Percentiles rank a stretch among this genome's conserved stretches.
Conservation (phyloP, 2,888 invertebrate species). For the Pediacus dermestoides region DNA sequence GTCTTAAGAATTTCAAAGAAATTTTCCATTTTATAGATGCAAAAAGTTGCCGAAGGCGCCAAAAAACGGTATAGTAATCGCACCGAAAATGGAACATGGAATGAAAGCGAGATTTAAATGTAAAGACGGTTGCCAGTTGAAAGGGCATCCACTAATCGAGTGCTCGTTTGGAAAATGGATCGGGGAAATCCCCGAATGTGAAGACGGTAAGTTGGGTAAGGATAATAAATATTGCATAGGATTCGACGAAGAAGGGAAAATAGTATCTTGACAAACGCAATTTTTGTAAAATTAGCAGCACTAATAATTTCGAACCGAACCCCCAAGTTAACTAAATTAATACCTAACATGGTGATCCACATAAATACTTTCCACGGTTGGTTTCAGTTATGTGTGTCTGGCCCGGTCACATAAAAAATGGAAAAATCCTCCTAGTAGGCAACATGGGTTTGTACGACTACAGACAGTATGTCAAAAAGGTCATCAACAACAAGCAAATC, state of each 20-base stretch:
- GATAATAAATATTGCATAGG: constrained; percentile 2
- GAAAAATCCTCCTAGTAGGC: constrained; percentile 87
- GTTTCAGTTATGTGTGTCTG: constrained; percentile 87
- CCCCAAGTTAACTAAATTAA: too few relatives aligned
- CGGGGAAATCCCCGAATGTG: constrained; percentile 81
- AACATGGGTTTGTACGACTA: constrained; percentile 97
- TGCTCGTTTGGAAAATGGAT: constrained; percentile 96
- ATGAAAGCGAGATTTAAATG: constrained; percentile 92
- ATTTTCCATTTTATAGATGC: constrained; percentile 33
- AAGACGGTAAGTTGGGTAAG: constrained; percentile 57
- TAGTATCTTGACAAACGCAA: too few relatives aligned
- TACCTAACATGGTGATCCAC: too few relatives aligned
- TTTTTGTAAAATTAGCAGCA: too few relatives aligned
- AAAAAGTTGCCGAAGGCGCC: constrained; percentile 58
- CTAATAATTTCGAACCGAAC: too few relatives aligned
- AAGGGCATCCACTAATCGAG: constrained; percentile 67
- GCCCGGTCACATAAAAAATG: constrained; percentile 84
- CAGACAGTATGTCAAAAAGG: constrained; percentile 86
- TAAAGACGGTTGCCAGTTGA: constrained; percentile 86
- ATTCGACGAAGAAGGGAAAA: too few relatives aligned
- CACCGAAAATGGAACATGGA: constrained; percentile 95
- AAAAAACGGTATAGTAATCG: constrained; percentile 92
- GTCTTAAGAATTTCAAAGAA: constrained; percentile 1
- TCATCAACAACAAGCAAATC: constrained; percentile 87
- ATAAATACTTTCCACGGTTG: too few relatives aligned